Percentiles rank a stretch among this genome's conserved stretches.
Conservation (phyloP, 2,113 vertebrate genomes). For the Saguinus midas region DNA sequence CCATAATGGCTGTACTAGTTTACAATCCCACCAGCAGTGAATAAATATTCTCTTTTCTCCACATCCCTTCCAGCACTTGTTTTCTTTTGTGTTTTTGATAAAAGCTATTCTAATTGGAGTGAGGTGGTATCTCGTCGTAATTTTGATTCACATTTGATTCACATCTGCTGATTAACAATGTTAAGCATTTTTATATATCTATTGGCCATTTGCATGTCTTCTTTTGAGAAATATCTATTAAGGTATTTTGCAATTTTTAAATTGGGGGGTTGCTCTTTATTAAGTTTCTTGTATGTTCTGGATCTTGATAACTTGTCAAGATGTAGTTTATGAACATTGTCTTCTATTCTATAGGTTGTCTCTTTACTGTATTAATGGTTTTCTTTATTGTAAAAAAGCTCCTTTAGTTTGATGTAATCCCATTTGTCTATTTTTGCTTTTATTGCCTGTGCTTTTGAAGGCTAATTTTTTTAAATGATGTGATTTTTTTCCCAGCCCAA, state of each 20-base stretch:
- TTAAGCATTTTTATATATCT: not conserved
- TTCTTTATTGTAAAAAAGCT: not conserved
- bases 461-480: not conserved
- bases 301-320: not conserved
- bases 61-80: not conserved
- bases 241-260: not conserved
- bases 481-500: not conserved
- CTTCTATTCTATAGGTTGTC: not conserved
- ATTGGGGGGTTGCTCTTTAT: not conserved
- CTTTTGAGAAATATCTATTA: not conserved
- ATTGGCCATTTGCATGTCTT: not conserved
- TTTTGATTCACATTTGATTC: not conserved
- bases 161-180: not conserved
- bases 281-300: not conserved
- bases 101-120: not conserved
- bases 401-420: not conserved
- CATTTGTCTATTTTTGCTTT: not conserved
- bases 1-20: not conserved
- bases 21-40: not conserved
- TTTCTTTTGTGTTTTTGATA: not conserved
- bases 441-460: not conserved
- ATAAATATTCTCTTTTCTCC: not conserved
- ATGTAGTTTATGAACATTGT: not conserved
- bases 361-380: not conserved
- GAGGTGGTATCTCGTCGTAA: not conserved